These are phyloP conservation scores for Athene noctua DNA, from an alignment of 2,113 vertebrate genomes.

Conservation along the genomic window DNA sequence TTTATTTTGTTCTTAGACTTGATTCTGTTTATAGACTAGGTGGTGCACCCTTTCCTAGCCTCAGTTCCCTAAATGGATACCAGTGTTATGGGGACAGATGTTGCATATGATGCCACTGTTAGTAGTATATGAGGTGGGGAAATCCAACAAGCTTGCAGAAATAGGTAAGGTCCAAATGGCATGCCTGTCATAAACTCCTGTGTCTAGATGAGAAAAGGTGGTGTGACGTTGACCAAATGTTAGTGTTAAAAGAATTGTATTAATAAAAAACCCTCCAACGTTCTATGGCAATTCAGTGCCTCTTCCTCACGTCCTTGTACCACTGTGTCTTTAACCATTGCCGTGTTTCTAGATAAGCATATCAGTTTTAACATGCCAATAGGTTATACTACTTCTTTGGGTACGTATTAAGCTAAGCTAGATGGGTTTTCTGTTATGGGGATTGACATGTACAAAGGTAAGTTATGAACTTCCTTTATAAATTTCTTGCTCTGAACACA, in stretches of 20 bases:
- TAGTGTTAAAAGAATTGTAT: neutral
- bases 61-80: neutral
- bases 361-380: fast-evolving
- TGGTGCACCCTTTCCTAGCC: neutral
- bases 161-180: too few species aligned
- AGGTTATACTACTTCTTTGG: fast-evolving
- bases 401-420: fast-evolving
- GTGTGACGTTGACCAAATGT: neutral
- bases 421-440: neutral
- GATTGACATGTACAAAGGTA: neutral
- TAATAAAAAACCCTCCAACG: neutral
- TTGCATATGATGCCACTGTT: fast-evolving
- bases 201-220: neutral
- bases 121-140: neutral
- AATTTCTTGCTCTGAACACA: neutral
- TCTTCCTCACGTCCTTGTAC: neutral
- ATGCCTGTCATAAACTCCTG: fast-evolving
- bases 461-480: neutral
- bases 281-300: neutral
- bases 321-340: neutral
- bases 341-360: fast-evolving
- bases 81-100: too few species aligned
- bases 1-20: neutral
- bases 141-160: fast-evolving
- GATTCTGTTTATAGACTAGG: neutral